These are phyloP conservation scores for Pogona vitticeps DNA, from an alignment of 2,113 vertebrate species.

Conservation along the genomic window DNA sequence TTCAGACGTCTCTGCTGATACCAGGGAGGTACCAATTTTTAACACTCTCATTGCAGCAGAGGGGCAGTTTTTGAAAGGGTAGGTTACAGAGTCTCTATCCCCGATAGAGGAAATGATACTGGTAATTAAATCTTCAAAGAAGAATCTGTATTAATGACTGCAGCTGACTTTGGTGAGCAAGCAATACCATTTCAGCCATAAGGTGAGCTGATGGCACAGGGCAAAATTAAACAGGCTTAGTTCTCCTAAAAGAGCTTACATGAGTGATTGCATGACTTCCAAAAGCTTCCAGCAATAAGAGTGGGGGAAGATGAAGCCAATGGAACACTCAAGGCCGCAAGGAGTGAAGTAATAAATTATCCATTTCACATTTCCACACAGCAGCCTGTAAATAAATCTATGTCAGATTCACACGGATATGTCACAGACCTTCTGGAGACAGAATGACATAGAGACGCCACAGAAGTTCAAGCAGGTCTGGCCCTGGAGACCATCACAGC, in stretches of 20 bases:
- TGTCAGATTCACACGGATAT: not conserved
- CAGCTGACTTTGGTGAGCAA: not conserved
- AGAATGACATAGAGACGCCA: not conserved
- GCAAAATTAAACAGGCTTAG: not conserved
- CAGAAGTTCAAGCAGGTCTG: not conserved
- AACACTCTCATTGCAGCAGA: not conserved
- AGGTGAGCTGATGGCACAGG: not conserved
- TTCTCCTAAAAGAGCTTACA: not conserved
- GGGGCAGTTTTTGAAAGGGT: not conserved
- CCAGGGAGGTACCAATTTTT: not conserved
- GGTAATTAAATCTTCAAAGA: not conserved
- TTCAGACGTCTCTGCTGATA: not conserved
- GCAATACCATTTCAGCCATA: not conserved
- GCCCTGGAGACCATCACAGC: not conserved
- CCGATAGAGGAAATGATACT: not conserved
- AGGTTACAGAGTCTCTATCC: not conserved
- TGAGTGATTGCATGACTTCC: not conserved
- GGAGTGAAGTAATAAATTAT: not conserved
- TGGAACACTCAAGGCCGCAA: not conserved
- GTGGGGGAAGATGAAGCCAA: not conserved
- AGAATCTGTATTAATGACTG: not conserved
- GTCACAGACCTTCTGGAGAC: not conserved
- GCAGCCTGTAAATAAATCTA: not conserved
- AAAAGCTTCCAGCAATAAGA: not conserved
- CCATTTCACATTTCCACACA: slow-evolving; percentile 17